A percentile compares a stretch with the other conserved stretches of the same genome.
phyloP scores from a whole-genome alignment of 1,140 invertebrate species.

The Plodia interpunctella region DNA sequence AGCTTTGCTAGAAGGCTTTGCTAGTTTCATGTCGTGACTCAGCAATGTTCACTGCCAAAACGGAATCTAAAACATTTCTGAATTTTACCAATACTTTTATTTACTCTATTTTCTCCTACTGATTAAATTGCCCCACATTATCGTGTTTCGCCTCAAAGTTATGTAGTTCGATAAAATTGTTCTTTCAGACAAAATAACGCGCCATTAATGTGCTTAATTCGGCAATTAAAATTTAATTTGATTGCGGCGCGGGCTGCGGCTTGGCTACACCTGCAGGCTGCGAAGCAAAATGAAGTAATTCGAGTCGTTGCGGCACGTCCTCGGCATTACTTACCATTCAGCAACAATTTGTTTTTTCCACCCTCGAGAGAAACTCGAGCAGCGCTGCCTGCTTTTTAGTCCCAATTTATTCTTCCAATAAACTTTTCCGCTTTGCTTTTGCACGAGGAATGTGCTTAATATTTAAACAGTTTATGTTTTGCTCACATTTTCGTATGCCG shows the following conservation, averaged over 20 bases:
- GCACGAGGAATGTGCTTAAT: conserved; percentile 50
- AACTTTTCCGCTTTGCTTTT: conserved; percentile 55
- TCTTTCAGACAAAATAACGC: conserved; percentile 22
- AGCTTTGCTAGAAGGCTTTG: conserved; percentile 32
- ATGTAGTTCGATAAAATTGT: conserved; percentile 21
- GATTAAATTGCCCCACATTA: conserved; percentile 6
- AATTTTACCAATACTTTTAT: conserved; percentile 19
- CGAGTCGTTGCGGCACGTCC: conserved; percentile 50
- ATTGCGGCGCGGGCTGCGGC: conserved; percentile 27
- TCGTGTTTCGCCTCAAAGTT: background rate
- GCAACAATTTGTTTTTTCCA: conserved; percentile 60
- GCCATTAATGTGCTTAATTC: conserved; percentile 35
- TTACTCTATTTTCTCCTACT: conserved; percentile 18
- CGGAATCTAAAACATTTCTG: background rate
- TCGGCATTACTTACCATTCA: conserved; percentile 57
- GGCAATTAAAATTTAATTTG: conserved; percentile 38
- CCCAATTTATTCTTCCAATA: conserved; percentile 64
- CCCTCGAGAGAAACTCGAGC: conserved; percentile 49
- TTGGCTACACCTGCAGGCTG: conserved; percentile 37
- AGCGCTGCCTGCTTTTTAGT: conserved; percentile 51
- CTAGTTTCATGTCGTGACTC: conserved; percentile 41
- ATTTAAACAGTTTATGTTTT: conserved; percentile 57
- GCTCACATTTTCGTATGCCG: conserved; percentile 28
- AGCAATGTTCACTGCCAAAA: conserved; percentile 35
- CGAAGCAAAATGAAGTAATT: conserved; percentile 56